Base-by-base conservation (phyloP, 2,888 invertebrate genomes). In the Baccha elongata region DNA sequence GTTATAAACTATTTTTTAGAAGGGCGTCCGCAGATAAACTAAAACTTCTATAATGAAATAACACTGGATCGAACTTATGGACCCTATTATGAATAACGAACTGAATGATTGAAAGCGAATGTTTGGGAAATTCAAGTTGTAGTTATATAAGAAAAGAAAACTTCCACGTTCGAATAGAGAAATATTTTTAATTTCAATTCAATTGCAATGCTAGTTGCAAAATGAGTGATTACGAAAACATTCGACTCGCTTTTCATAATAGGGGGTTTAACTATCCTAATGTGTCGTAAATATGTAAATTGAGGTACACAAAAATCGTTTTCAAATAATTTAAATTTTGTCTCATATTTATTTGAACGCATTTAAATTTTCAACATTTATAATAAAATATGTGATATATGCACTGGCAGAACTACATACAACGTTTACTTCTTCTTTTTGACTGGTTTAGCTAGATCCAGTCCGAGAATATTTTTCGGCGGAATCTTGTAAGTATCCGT, bases 401-500 rank as follows among this genome's bases (percentile, higher is more conserved):
- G 5, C 35, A 35, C 8, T 35, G 1, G 6, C 5, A 23, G 23
- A 3, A 23, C 23, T 23, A 4, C 23, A 3, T 23, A 5, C 5
- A 6, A 29, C 19, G n/a, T n/a, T n/a, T 86, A 87, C 85, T 89
- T 89, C 10, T 88, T 86, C 46, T 89, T 89, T 68, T 90, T 90
- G 4, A 87, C 87, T 75, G 91, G 90, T 72, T 90, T 90, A 2
- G 91, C 91, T 60, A 91, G 79, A 44, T 91, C 91, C 7, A 91
- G 78, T 0, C 91, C 91, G 13, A 88, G 85, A 35, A 91, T 91
- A 76, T 89, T 89, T 69, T 89, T 89, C 6, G 89, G 87, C 2
- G 90, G 89, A 35, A 91, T 89, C 85, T 91, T 91, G 74, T 91
- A 91, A 3, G 89, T 91, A 65, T 90, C 89, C 1, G 90, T 91